Evolutionary conservation across 2,113 vertebrate species (phyloP), one percentile per base, ranked within the genome.

Genomic region (Epinephelus fuscoguttatus): DNA sequence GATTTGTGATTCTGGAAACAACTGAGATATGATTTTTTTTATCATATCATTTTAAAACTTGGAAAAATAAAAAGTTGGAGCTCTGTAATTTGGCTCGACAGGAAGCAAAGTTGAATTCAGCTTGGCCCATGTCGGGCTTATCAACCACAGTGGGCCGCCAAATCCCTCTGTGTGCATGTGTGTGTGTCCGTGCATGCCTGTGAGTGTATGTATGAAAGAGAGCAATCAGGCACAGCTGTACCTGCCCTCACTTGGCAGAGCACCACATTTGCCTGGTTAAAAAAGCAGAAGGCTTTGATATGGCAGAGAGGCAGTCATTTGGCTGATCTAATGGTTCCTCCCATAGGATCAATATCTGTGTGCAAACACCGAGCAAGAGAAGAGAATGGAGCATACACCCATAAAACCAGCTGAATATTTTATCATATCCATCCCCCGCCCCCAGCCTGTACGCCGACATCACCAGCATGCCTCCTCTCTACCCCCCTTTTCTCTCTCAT

Each of bases 251-350:
- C 88, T 87, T 91, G 88, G 84, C 83, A 87, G 89, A 92, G 82
- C 91, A 88, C 84, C 75, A 82, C 88, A 76, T 89, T 89, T 85
- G 82, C 85, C 87, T 85, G 85, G 81, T 87, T 87, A 87, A 75
- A 88, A 89, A 92, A 91, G 66, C 90, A 93, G 87, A 92, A 88
- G 92, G 90, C 92, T 93, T 82, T 90, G 90, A 90, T 92, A 85
- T 92, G 93, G 89, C 84, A 79, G 84, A 88, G 90, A 88, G 75
- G 81, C 80, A 88, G 88, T 89, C 91, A 86, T 93, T 94, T 94
- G 93, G 88, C 89, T 75, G 74, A 87, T 91, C 81, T 94, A 93
- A 94, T 92, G 87, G 86, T 25, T 73, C 70, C 85, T 91, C 93
- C 92, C 89, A 70, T n/a, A 82, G 93, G 93, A 91, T 86, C 86